Percentiles rank a stretch among this genome's conserved stretches.
Conservation (phyloP, 2,888 invertebrate genomes). For the Leistus spinibarbis region DNA sequence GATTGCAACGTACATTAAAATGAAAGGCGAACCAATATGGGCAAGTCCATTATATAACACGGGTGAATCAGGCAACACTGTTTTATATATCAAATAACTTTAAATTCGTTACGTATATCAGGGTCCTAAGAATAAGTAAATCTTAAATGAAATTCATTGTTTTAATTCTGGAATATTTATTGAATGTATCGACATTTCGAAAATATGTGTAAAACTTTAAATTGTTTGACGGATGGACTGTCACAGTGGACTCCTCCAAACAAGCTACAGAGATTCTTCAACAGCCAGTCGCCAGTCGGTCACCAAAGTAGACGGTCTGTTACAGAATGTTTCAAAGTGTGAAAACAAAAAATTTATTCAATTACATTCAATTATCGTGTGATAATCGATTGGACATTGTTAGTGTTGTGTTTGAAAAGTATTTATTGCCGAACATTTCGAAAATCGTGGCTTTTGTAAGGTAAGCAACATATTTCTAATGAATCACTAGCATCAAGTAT, state of each 20-base stretch:
- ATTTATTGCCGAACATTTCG: slow-evolving; percentile 46
- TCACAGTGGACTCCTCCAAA: slow-evolving; percentile 56
- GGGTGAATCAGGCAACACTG: slow-evolving; percentile 9
- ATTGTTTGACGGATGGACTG: slow-evolving; percentile 39
- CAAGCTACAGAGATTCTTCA: slow-evolving; percentile 57
- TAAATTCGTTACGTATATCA: neutral
- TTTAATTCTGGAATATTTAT: neutral
- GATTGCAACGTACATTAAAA: slow-evolving; percentile 7
- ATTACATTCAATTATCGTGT: slow-evolving; percentile 40
- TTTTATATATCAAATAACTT: slow-evolving; percentile 16
- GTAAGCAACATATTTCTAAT: slow-evolving; percentile 57
- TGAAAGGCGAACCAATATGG: slow-evolving; percentile 31
- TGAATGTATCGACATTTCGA: neutral
- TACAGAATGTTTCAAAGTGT: slow-evolving; percentile 59
- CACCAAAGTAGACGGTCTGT: slow-evolving; percentile 55
- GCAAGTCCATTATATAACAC: slow-evolving; percentile 16
- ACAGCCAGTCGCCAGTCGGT: slow-evolving; percentile 59
- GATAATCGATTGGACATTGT: slow-evolving; percentile 48
- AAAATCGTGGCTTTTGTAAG: slow-evolving; percentile 53
- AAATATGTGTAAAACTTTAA: slow-evolving; percentile 34
- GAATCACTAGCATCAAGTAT: slow-evolving; percentile 29
- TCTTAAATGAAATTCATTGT: neutral
- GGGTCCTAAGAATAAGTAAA: neutral
- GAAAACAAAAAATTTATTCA: slow-evolving; percentile 38
- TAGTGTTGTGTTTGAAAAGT: slow-evolving; percentile 49